Evolutionary conservation across 2,888 invertebrate genomes (phyloP).

Genomic region (Mongoloraphidia duomilia): DNA sequence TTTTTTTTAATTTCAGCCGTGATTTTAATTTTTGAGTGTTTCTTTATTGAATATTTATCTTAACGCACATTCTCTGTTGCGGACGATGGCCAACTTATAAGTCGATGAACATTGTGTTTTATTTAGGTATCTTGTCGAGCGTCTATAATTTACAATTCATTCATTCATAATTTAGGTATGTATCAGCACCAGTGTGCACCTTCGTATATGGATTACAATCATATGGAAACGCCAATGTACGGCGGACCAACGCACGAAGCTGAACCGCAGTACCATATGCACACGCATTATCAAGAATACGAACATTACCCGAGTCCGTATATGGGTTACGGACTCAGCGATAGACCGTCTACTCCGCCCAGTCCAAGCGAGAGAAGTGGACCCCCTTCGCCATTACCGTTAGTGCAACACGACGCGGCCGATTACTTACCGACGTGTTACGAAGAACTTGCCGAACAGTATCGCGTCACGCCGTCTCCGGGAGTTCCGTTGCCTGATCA

Average conservation of each 20-base stretch:
- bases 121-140: conserved; percentile 15
- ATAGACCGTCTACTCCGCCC: conserved; percentile 35
- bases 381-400: conserved; percentile 36
- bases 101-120: conserved; percentile 3
- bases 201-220: conserved; percentile 32
- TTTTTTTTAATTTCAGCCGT: too few species aligned
- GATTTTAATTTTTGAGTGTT: too few species aligned
- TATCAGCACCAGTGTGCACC: conserved; percentile 25
- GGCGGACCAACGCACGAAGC: conserved; percentile 17
- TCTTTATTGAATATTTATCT: too few species aligned
- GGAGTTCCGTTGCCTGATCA: conserved; percentile 42
- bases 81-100: too few species aligned
- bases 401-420: conserved; percentile 26
- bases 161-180: too few species aligned
- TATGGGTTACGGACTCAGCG: conserved; percentile 29
- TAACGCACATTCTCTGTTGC: too few species aligned
- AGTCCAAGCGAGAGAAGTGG: conserved; percentile 41
- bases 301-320: conserved; percentile 39
- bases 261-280: conserved; percentile 30
- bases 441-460: conserved; percentile 46
- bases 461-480: conserved; percentile 50
- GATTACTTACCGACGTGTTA: conserved; percentile 49
- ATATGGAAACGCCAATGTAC: conserved; percentile 29
- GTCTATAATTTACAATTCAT: too few species aligned
- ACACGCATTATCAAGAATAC: conserved; percentile 40